Percentiles rank a stretch among this genome's conserved stretches.
Conservation (phyloP, 2,113 vertebrate species). For the Thryonomys swinderianus region DNA sequence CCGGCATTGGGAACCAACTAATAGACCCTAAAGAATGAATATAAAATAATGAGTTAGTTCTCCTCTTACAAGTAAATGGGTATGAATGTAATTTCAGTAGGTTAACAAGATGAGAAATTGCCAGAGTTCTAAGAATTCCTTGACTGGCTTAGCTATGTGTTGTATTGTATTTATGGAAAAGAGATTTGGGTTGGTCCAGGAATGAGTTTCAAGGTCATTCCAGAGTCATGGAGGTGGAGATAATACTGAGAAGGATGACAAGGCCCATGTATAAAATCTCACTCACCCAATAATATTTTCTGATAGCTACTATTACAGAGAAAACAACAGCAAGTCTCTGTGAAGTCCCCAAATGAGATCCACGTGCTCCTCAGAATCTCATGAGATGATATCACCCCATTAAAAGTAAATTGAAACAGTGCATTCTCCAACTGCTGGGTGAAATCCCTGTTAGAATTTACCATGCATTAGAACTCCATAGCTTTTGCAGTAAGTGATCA, state of each 20-base stretch:
- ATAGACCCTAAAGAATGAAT: not conserved
- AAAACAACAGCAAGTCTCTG: conserved; percentile 52
- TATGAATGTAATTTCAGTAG: conserved; percentile 7
- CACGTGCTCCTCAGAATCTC: conserved; percentile 25
- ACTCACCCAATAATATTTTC: conserved; percentile 20
- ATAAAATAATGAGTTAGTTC: not conserved
- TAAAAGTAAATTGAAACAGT: conserved; percentile 32
- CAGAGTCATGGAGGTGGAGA: not conserved
- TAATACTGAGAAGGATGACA: not conserved
- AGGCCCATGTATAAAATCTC: conserved; percentile 26
- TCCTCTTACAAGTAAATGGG: conserved; percentile 11
- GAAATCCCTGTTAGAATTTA: not conserved
- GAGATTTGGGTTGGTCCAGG: not conserved
- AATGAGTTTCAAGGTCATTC: conserved; percentile 49
- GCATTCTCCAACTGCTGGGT: not conserved
- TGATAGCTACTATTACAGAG: conserved; percentile 42
- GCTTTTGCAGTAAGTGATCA: not conserved
- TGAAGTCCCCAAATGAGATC: conserved; percentile 46
- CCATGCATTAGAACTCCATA: not conserved
- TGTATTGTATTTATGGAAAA: conserved; percentile 22
- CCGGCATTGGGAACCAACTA: not conserved
- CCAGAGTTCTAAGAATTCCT: not conserved
- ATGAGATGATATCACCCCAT: conserved; percentile 3
- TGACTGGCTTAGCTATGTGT: conserved; percentile 17
- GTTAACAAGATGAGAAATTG: not conserved